Base-by-base conservation (phyloP, 1,140 invertebrate species). In the Laodelphax striatellus region DNA sequence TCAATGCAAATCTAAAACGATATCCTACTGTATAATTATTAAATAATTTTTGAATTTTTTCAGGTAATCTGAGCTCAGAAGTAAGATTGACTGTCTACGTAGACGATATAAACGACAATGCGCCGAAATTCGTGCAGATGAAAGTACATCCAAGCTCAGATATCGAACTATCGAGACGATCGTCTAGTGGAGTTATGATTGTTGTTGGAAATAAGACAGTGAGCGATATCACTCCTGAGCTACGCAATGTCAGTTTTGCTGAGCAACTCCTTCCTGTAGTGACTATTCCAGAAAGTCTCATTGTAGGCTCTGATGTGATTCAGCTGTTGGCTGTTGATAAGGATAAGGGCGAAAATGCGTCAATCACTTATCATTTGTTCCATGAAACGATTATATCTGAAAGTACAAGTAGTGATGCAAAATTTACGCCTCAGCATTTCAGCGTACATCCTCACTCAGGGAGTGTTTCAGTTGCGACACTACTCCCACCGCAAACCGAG, bases 71-170 rank as follows among this genome's bases (percentile, higher is more conserved):
- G 11, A 82, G 77, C n/a, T 83, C 83, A 3, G 82, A 85, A 70
- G 82, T 83, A 0, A 80, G 81, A 63, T 66, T 95, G 4, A 83
- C 75, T 0, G 81, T 95, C 53, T 76, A 73, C 0, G 74, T 94
- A 13, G 74, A 81, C 6, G 92, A 95, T 73, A 82, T 85, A 61
- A 95, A 95, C 69, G 92, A 95, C 70, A 92, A 93, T 74, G 65
- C 77, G 0, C 92, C 92, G 0, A 76, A 79, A 52, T 85, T 83
- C 63, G 78, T 77, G 60, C 81, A 85, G 65, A 81, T 86, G 67
- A 77, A 81, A 17, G 78, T 86, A 43, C 80, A 81, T 3, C 74
- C 82, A 9, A 79, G 82, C 57, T 79, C 83, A 67, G 82, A 78
- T 1, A 74, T 86, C 43, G 82, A 82, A 42, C 78, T 86, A n/a